A percentile compares a stretch with the other conserved stretches of the same genome.
These are phyloP conservation scores for Simalia tracyae DNA, from an alignment of 2,797 vertebrate species.

Conservation along the genomic window DNA sequence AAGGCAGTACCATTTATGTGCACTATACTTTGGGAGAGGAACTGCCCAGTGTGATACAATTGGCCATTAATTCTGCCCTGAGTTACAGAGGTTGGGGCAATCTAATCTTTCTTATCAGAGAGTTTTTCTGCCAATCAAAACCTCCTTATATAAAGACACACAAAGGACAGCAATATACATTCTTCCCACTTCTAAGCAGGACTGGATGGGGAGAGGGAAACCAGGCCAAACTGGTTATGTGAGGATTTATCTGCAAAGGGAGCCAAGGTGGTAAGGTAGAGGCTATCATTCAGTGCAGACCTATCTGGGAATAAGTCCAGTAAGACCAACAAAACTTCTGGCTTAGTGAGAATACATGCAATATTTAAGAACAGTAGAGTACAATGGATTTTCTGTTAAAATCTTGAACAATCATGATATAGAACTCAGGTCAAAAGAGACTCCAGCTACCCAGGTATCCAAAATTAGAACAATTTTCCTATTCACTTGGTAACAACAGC, in stretches of 20 bases:
- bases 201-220: not conserved
- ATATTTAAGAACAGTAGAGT: not conserved
- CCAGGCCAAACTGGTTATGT: not conserved
- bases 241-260: not conserved
- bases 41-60: not conserved
- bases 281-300: not conserved
- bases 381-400: not conserved
- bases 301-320: not conserved
- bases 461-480: not conserved
- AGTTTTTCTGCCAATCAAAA: not conserved
- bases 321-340: not conserved
- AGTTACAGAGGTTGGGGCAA: not conserved
- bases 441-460: not conserved
- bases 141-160: not conserved
- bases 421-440: not conserved
- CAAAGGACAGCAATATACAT: conserved; percentile 5
- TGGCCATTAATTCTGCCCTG: not conserved
- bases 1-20: not conserved
- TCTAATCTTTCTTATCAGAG: not conserved
- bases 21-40: not conserved
- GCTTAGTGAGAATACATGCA: not conserved
- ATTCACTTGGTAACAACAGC: not conserved
- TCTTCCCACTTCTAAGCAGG: not conserved
- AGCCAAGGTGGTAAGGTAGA: not conserved
- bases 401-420: not conserved